These are phyloP conservation scores for Blomia tropicalis DNA, from an alignment of 2,888 invertebrate species.

Conservation along the genomic window DNA sequence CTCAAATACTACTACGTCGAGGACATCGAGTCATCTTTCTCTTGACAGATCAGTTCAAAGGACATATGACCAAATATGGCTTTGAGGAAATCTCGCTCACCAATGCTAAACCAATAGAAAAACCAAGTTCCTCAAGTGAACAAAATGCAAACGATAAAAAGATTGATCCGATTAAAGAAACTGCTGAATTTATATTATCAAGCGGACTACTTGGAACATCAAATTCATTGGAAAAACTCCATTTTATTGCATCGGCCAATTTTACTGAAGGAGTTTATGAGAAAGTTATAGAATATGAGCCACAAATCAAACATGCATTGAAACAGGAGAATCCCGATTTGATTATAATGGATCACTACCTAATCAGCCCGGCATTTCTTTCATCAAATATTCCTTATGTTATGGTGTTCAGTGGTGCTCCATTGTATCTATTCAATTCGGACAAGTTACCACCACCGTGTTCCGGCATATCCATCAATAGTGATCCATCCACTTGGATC, in stretches of 20 bases:
- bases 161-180: neutral
- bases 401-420: neutral
- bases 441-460: neutral
- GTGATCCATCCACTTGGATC: neutral
- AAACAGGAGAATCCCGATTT: constrained; percentile 9
- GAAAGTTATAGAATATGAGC: neutral
- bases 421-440: neutral
- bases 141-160: neutral
- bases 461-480: neutral
- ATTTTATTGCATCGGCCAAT: neutral
- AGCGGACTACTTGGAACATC: neutral
- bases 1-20: neutral
- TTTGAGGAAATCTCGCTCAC: neutral
- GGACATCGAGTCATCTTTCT: constrained; percentile 15
- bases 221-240: neutral
- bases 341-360: constrained; percentile 4
- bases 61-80: neutral
- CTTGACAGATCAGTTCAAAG: neutral
- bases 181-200: neutral
- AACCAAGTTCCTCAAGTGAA: neutral
- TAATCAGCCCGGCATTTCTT: neutral
- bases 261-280: neutral
- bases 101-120: neutral
- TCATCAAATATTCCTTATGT: constrained; percentile 4
- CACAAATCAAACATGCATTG: neutral